Base-by-base conservation (phyloP, 2,797 vertebrate genomes). In the Emydoidea blandingii region DNA sequence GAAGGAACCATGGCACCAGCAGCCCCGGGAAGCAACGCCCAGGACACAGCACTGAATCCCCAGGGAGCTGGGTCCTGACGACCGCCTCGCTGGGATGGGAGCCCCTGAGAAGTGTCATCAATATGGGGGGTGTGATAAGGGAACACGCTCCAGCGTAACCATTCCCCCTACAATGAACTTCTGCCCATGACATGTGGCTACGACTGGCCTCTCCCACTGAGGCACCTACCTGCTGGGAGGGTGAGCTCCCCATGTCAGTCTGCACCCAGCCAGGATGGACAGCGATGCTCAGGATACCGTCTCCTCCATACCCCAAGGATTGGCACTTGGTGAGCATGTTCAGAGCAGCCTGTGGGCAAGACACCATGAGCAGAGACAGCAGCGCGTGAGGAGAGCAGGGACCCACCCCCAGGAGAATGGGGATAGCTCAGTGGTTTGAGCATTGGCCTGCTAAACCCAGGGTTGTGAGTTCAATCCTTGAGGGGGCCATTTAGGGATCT, bases 191-290 rank as follows among this genome's bases (percentile, higher is more conserved):
- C 31, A 25, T 8, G 12, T 37, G 31, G 50, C 49, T 53, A 37
- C 9, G 10, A 23, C 49, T 23, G 53, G n/a, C 23, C 79, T 14
- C n/a, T 53, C 54, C 54, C n/a, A 81, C 15, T 4, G 12, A 56
- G 53, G 29, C 25, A 56, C 53, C 15, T 57, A 23, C 54, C 54
- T 56, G 23, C 25, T 3, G 19, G 34, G 14, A 5, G 6, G 3
- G 2, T n/a, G 49, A 18, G 19, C n/a, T 8, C 62, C 68, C 49
- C 37, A 52, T 54, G 79, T 78, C 76, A 18, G 94, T 89, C 59
- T 93, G 90, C 23, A 94, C 89, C 87, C 90, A 95, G n/a, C 95
- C 86, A 52, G 95, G 88, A 74, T 91, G 59, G 41, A 95, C 89
- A 57, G 54, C 88, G 37, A 85, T 41, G 21, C 87, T 85, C 49